Evolutionary conservation across 1,140 invertebrate species (phyloP), one percentile per base, ranked within the genome.

Genomic region (Pseudomyrmex cubaensis): DNA sequence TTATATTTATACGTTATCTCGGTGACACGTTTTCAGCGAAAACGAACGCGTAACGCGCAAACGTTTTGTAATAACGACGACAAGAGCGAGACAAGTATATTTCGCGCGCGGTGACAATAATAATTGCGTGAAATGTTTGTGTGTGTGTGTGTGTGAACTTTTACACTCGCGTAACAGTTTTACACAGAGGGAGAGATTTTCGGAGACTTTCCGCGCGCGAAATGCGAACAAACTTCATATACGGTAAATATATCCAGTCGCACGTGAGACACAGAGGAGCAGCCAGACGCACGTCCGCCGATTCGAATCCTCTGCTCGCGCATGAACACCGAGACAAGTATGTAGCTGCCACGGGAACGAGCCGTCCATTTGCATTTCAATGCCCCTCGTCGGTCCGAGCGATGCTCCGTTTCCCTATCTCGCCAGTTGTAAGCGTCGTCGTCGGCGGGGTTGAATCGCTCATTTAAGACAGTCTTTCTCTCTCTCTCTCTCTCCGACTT

Each of bases 321-420:
- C 63, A 84, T 61, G 62, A 88, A 59, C 85, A 48, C 4, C 61
- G 61, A 57, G 56, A 69, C 73, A 61, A 74, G 74, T 72, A 25
- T 74, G 66, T 46, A 52, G 69, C 54, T 64, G 46, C 46, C 54
- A 35, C 25, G 35, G 66, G 69, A 70, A 76, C 56, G 52, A 76
- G 59, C 57, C 69, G 61, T 84, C 85, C 85, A 91, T 92, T 91
- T 91, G 90, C 90, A 91, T 91, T 88, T 89, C 85, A 91, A 87
- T 88, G 86, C 83, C 84, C 35, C 87, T 90, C 87, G 86, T 90
- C 87, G 90, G 87, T 89, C 88, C 86, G 78, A 87, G 85, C 84
- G 64, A 83, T 74, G 73, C 84, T 88, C 64, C 80, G 70, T 86
- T 90, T 86, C 82, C 85, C 86, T 69, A 74, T 86, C 86, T 82